Conservation (phyloP, 2,113 vertebrate genomes). For the Anas platyrhynchos region DNA sequence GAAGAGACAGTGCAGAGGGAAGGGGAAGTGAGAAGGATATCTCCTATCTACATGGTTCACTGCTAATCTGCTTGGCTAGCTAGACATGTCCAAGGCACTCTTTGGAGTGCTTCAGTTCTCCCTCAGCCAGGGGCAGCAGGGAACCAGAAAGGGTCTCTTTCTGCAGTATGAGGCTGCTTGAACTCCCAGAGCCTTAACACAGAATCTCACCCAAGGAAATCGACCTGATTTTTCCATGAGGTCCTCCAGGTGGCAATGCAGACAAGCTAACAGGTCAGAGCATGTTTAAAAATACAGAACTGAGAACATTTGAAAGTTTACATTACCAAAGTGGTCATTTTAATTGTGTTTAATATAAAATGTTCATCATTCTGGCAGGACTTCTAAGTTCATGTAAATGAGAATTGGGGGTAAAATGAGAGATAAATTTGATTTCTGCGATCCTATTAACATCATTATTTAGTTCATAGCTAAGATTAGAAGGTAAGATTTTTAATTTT, state of each 20-base stretch:
- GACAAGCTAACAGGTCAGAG: constrained; percentile 53
- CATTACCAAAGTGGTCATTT: not conserved
- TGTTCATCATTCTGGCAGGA: not conserved
- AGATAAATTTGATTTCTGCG: not conserved
- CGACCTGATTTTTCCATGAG: constrained; percentile 37
- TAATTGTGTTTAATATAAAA: not conserved
- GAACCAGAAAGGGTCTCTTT: not conserved
- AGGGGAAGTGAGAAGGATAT: not conserved
- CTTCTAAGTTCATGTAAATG: not conserved
- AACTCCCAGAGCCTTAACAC: not conserved
- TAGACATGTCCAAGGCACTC: not conserved
- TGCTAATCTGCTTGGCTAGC: not conserved
- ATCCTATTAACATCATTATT: not conserved
- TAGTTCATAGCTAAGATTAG: not conserved
- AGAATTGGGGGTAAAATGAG: not conserved
- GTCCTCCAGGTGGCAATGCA: constrained; percentile 69
- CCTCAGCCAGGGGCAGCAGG: not conserved
- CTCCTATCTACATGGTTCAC: not conserved
- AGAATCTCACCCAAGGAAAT: not conserved
- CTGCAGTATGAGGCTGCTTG: not conserved
- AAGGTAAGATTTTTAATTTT: not conserved
- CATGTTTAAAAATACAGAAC: not conserved
- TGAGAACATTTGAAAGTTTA: not conserved
- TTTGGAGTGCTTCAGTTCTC: not conserved
- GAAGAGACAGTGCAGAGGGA: not conserved